These are phyloP conservation scores for Galerucella calmariensis DNA, from an alignment of 2,888 invertebrate species.

Conservation along the genomic window DNA sequence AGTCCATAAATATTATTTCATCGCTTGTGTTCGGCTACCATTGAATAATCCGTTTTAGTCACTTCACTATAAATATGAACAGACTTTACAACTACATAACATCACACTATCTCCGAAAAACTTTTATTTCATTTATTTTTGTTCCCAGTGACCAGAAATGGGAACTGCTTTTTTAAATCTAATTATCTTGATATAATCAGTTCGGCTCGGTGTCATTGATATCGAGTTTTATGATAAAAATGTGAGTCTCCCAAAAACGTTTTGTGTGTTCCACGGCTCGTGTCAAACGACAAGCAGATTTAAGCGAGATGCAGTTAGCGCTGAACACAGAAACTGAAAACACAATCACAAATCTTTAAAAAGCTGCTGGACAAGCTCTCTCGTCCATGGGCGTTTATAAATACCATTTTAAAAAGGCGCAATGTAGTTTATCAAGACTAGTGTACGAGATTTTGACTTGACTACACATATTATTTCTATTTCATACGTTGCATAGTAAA, in stretches of 20 bases:
- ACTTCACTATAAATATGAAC: too few relatives aligned
- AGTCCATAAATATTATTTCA: too few relatives aligned
- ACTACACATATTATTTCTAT: not conserved
- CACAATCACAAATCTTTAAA: conserved; percentile 34
- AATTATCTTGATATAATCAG: not conserved
- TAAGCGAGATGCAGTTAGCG: conserved; percentile 36
- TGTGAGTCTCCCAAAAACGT: conserved; percentile 24
- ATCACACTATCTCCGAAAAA: too few relatives aligned
- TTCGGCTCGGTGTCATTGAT: not conserved
- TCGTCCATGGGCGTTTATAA: not conserved
- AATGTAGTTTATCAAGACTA: not conserved
- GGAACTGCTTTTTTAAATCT: not conserved
- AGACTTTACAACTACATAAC: too few relatives aligned
- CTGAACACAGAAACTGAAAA: conserved; percentile 26
- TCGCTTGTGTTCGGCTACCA: too few relatives aligned
- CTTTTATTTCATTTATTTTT: not conserved
- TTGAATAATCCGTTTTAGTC: too few relatives aligned
- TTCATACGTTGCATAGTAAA: not conserved
- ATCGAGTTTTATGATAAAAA: conserved; percentile 8
- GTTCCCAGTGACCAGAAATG: not conserved
- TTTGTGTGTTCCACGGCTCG: conserved; percentile 31
- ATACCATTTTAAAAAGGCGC: not conserved
- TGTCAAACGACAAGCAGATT: conserved; percentile 32
- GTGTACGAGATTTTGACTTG: not conserved
- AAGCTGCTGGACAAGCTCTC: conserved; percentile 41